Evolutionary conservation across 2,888 invertebrate genomes (phyloP).

Genomic region (Andrena minutula): DNA sequence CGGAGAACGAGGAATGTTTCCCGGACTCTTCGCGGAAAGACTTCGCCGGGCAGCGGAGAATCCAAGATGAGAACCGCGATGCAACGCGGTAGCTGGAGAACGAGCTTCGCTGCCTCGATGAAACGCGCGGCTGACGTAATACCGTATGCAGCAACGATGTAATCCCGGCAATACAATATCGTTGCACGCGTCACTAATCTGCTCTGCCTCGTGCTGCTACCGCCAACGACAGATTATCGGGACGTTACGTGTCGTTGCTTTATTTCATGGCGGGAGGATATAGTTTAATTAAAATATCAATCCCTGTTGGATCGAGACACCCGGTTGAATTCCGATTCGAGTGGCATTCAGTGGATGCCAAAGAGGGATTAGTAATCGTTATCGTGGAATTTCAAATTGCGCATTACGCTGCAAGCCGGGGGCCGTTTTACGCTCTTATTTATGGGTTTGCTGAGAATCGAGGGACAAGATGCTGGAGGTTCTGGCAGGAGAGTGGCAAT

Average conservation of each 20-base stretch:
- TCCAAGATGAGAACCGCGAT: neutral
- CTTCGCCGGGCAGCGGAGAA: neutral
- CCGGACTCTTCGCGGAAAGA: too few species aligned
- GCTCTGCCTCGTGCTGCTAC: neutral
- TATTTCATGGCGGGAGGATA: neutral
- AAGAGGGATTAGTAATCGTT: too few species aligned
- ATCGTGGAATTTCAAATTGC: too few species aligned
- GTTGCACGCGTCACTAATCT: constrained; percentile 34
- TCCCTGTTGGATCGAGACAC: neutral
- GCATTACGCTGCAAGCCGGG: too few species aligned
- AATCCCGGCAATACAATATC: constrained; percentile 20
- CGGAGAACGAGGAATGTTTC: neutral
- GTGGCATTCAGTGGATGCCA: too few species aligned
- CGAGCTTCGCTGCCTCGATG: constrained; percentile 9
- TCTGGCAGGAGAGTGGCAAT: too few species aligned
- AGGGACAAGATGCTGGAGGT: too few species aligned
- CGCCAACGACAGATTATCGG: neutral
- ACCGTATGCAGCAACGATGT: constrained; percentile 22
- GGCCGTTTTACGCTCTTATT: too few species aligned
- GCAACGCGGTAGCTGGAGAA: constrained; percentile 1
- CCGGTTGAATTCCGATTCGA: too few species aligned
- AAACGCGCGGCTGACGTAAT: constrained; percentile 38
- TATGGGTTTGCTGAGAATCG: too few species aligned
- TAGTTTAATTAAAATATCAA: neutral
- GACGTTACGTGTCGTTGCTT: neutral